Base-by-base conservation (phyloP, 2,797 vertebrate genomes). In the Myiotriccus ornatus region DNA sequence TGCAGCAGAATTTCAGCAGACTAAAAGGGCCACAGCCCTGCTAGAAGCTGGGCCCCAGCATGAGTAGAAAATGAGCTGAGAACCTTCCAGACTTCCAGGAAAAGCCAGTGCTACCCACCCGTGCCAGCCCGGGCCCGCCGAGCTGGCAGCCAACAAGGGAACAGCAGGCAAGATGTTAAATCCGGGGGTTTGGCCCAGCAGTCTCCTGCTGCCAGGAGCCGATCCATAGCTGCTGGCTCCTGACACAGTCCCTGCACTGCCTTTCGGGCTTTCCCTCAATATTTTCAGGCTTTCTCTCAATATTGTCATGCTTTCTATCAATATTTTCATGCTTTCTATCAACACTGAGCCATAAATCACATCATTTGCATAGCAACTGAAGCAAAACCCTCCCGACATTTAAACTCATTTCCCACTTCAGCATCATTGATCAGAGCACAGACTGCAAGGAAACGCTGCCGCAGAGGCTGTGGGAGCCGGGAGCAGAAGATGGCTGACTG, bases 401-500 rank as follows among this genome's bases (percentile, higher is more conserved):
- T 68, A 25, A 43, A 53, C 59, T 56, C 41, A 10, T 74, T 56
- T 82, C 74, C 52, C 63, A 12, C 86, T 84, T 77, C 0, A 67
- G 78, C 22, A 8, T 63, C 71, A 49, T 53, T 79, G 63, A 46
- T 37, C 52, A 34, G 83, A 88, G 75, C 22, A n/a, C 0, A 78
- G 60, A 6, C 39, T 37, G 70, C 34, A 49, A 70, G 73, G 56
- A 50, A 55, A 14, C 0, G 3, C 49, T 70, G 62, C 4, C 8
- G 60, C 2, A 90, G 56, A 83, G 89, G 20, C 55, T 44, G 71
- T 73, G 35, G 41, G 35, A 77, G 87, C 79, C 27, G 50, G 3
- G 43, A 76, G 70, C 28, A 95, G 93, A 94, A 92, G 85, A 92
- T 87, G 95, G 84, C 89, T 77, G 89, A 43, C 91, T 86, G n/a